Evolutionary conservation across 2,797 vertebrate species (phyloP).

Genomic region (Anguilla megastoma): DNA sequence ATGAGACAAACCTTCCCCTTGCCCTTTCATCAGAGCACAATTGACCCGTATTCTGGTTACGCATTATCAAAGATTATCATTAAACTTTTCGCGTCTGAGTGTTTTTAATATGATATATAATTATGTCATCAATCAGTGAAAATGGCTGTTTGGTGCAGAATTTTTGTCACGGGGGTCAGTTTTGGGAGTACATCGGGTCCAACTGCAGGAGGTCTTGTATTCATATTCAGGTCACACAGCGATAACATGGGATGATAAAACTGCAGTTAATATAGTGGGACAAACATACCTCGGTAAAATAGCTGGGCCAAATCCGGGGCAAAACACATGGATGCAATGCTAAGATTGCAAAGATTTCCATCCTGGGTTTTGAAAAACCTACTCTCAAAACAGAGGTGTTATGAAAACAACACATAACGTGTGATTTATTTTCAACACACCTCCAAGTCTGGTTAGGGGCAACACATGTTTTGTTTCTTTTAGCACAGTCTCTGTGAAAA

Average conservation of each 20-base stretch:
- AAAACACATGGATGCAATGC: not conserved
- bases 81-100: constrained; percentile 21
- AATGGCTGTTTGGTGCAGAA: not conserved
- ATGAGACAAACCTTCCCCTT: constrained; percentile 15
- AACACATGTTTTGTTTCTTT: too few species aligned
- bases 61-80: constrained; percentile 8
- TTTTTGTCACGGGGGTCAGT: too few species aligned
- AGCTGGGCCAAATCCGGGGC: too few species aligned
- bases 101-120: constrained; percentile 8
- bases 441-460: too few species aligned
- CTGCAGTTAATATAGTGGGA: not conserved
- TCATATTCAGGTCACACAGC: not conserved
- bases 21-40: constrained; percentile 2
- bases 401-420: too few species aligned
- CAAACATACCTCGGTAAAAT: not conserved
- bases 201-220: constrained; percentile 24
- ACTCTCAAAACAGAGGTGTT: too few species aligned
- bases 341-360: not conserved
- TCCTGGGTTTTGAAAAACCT: not conserved
- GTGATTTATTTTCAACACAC: not conserved
- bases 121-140: constrained; percentile 21
- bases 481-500: too few species aligned
- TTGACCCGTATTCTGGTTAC: constrained; percentile 14
- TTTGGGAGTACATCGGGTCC: not conserved
- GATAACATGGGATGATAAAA: not conserved